Base-by-base conservation (phyloP, 2,113 vertebrate genomes). In the Ammospiza caudacuta region DNA sequence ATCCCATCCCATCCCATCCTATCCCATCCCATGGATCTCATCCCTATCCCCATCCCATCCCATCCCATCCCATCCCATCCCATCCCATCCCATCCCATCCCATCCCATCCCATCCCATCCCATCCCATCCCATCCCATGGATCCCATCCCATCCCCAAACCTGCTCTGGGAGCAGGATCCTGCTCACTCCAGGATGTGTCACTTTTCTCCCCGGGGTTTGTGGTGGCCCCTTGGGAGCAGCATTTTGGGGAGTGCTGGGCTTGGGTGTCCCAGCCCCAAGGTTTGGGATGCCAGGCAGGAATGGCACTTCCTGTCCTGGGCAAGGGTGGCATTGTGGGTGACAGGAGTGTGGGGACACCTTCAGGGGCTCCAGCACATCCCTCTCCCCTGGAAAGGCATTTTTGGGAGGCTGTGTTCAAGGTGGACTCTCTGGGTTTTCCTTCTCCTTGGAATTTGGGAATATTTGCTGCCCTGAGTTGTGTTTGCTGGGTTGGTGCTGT, bases 81-180 rank as follows among this genome's bases (percentile, higher is more conserved):
- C 20, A 4, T 63, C 63, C 11, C 17, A 5, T 72, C 68, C 21
- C 8, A 8, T 59, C 68, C 27, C 11, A 5, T 39, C 44, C 37
- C 25, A 24, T 22, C 29, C 63, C 8, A 8, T 55, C 68, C 27
- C 11, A 5, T 39, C 44, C 43, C 25, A 24, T 22, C 44, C 41
- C 24, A 28, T 64, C 24, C 63, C 58, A 22, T 63, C n/a, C 15
- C n/a, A 37, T 55, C 25, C 39, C 51, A 27, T 27, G 33, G 23
- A 7, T 7, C 29, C 25, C 66, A 61, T 3, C 9, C 51, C 14
- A 0, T 8, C 5, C 21, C 59, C 52, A 12, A 41, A 20, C 1
- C 41, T 62, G 35, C 33, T 74, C 41, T 44, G 69, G 29, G 49
- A 69, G 51, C 49, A 22, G 2, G 27, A 44, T 17, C 47, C 12